A percentile compares a stretch with the other conserved stretches of the same genome.
Evolutionary conservation across 2,113 vertebrate species (phyloP).

Genomic region (Dicerorhinus sumatrensis): DNA sequence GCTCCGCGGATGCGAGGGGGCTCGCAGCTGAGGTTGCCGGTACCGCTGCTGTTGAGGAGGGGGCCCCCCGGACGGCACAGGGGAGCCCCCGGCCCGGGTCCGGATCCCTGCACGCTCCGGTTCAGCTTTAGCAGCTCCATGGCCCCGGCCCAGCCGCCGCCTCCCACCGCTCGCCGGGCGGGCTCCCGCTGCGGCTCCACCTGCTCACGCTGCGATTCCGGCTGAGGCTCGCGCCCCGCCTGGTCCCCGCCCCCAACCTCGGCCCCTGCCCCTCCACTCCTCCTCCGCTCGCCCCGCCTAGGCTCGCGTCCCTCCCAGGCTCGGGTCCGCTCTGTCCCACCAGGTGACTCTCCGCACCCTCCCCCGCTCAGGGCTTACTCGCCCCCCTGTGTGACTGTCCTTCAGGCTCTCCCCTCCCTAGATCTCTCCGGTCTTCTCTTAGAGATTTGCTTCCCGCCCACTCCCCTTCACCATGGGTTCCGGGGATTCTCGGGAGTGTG

Average conservation of each 20-base stretch:
- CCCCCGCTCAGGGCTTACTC: not conserved
- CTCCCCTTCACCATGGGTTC: not conserved
- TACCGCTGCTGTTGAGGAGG: slow-evolving; percentile 60
- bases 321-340: not conserved
- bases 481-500: not conserved
- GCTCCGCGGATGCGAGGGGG: slow-evolving; percentile 72
- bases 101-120: slow-evolving; percentile 57
- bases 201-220: not conserved
- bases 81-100: slow-evolving; percentile 43
- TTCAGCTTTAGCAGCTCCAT: slow-evolving; percentile 81
- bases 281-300: not conserved
- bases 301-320: not conserved
- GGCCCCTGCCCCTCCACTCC: not conserved
- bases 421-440: not conserved
- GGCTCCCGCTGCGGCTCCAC: slow-evolving; percentile 53
- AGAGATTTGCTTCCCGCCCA: slow-evolving; percentile 9
- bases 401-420: not conserved
- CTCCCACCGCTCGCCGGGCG: not conserved
- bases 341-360: slow-evolving; percentile 44
- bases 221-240: slow-evolving; percentile 25
- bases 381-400: not conserved
- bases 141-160: not conserved
- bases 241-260: not conserved
- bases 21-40: slow-evolving; percentile 76
- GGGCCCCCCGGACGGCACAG: slow-evolving; percentile 37